Conservation (phyloP, 2,113 vertebrate genomes). For the Lasiurus cinereus region DNA sequence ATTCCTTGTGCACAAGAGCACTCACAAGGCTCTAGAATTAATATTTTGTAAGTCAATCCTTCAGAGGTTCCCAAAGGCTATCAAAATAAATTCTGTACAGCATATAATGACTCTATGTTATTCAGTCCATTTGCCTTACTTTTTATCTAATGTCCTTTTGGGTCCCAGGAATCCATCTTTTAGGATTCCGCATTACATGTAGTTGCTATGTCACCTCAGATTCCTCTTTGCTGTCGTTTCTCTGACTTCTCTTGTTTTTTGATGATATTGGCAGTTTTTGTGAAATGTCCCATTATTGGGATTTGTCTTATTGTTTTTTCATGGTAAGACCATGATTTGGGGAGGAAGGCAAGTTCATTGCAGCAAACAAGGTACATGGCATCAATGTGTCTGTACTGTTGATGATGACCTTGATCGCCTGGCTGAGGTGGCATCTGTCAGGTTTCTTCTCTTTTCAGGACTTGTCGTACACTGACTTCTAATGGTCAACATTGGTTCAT, state of each 20-base stretch:
- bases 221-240: not conserved
- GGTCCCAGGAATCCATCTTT: not conserved
- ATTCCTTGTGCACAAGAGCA: not conserved
- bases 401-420: not conserved
- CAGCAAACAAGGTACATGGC: not conserved
- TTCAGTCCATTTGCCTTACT: not conserved
- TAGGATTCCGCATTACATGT: not conserved
- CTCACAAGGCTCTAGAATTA: not conserved
- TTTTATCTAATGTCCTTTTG: not conserved
- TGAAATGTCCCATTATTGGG: not conserved
- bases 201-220: not conserved
- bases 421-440: not conserved
- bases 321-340: not conserved
- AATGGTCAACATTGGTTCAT: not conserved
- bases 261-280: not conserved
- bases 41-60: not conserved
- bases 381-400: fast-evolving
- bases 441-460: not conserved
- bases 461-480: not conserved
- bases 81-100: not conserved
- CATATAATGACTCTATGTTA: not conserved
- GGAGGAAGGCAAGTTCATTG: not conserved
- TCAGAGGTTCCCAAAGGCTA: not conserved
- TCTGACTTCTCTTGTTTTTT: not conserved
- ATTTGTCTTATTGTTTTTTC: not conserved